Base-by-base conservation (phyloP, 2,797 vertebrate genomes). In the Australoheros facetus region DNA sequence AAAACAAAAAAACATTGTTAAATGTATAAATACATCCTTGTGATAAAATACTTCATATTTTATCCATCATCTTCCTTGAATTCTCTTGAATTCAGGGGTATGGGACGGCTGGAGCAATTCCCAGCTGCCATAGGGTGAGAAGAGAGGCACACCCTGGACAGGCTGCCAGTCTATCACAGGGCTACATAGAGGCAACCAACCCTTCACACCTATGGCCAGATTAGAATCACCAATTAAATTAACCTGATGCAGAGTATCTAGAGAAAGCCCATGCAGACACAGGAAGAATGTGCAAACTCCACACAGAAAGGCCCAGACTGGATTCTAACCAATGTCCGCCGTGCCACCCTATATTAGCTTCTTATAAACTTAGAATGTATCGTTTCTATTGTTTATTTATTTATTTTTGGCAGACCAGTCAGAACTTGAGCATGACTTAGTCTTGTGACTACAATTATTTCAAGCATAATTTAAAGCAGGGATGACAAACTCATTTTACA, bases 321-420 rank as follows among this genome's bases (percentile, higher is more conserved):
- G 37, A 37, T 37, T 37, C 37, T 11, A 37, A 37, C 37, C 10
- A 11, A 37, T 37, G 34, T 34, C 34, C 3, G 4, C 3, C 3
- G 19, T 19, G 14, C 10, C 17, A 28, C 17, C 3, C n/a, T 42
- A 23, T 16, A 62, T 34, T 62, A 39, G 59, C n/a, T 42, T 23
- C 59, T 23, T 62, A 4, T 23, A 34, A 7, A 62, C 39, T n/a
- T 62, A 62, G 21, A 62, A 39, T 42, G n/a, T 16, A 23, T 39
- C 21, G 59, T 0, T 39, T 0, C 37, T 34, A 14, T 60, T 0
- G 1, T 39, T 39, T 34, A 8, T 34, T 7, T 34, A 3, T 60
- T 5, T 4, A 14, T 60, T n/a, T 60, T 60, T 37, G n/a, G 13
- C n/a, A 39, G 21, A 23, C 12, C n/a, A 34, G 7, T 39, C 59